A percentile compares a stretch with the other conserved stretches of the same genome.
Evolutionary conservation across 2,888 invertebrate species (phyloP).

Genomic region (Podotricha telesiphe): DNA sequence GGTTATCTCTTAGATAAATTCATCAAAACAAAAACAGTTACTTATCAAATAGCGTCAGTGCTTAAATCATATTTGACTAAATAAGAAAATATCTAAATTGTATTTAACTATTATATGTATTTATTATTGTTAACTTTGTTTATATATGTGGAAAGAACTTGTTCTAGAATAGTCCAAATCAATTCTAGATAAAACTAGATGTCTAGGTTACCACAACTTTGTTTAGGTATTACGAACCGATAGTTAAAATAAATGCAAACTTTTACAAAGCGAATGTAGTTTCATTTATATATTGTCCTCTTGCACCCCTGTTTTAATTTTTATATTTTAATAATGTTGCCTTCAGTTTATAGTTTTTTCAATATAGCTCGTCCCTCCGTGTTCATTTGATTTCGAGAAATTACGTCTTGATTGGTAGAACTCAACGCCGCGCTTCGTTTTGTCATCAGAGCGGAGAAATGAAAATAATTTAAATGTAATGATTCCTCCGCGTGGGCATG

Average conservation of each 20-base stretch:
- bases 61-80: not conserved
- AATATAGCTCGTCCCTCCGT: no score
- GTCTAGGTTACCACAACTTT: conserved; percentile 33
- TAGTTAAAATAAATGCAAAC: conserved; percentile 29
- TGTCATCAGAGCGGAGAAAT: no score
- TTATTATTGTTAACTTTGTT: conserved; percentile 15
- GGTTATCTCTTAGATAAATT: not conserved
- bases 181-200: conserved; percentile 21
- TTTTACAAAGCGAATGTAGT: conserved; percentile 36
- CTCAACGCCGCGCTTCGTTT: no score
- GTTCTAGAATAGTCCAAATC: conserved; percentile 20
- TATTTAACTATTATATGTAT: not conserved
- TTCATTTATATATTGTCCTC: conserved; percentile 22
- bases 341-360: no score
- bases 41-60: not conserved
- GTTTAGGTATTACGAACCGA: conserved; percentile 21
- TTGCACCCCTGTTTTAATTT: not conserved
- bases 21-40: not conserved
- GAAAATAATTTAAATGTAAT: no score
- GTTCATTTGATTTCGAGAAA: no score
- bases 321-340: no score
- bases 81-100: not conserved
- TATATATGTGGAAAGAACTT: conserved; percentile 23
- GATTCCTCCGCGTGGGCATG: no score
- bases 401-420: no score